Evolutionary conservation across 2,113 vertebrate genomes (phyloP).

Genomic region (Corythornis vintsioides): DNA sequence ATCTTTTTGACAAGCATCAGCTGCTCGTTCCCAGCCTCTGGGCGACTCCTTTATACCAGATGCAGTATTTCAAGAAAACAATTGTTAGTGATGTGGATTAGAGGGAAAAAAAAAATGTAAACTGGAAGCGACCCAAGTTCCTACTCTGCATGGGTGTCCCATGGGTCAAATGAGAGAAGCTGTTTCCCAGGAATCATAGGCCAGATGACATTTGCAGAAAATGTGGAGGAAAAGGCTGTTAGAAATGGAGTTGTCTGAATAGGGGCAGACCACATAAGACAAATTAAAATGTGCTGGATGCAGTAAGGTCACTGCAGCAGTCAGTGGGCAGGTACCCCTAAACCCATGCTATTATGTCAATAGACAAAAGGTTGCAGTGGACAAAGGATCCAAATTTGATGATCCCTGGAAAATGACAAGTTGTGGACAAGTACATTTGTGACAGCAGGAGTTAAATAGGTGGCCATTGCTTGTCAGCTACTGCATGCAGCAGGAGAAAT

Average conservation of each 20-base stretch:
- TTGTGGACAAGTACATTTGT: not conserved
- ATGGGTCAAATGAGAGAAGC: slow-evolving; percentile 59
- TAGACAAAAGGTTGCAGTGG: not conserved
- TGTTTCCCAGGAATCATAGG: slow-evolving; percentile 61
- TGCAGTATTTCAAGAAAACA: slow-evolving; percentile 60
- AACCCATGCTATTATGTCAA: not conserved
- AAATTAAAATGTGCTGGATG: slow-evolving; percentile 32
- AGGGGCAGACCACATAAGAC: not conserved
- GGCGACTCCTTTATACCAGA: slow-evolving; percentile 60
- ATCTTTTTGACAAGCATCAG: slow-evolving; percentile 68
- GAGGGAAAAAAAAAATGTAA: not conserved
- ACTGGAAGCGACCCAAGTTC: slow-evolving; percentile 41
- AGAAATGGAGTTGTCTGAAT: slow-evolving; percentile 15
- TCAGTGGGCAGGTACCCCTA: not conserved
- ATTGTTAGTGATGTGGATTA: slow-evolving; percentile 40
- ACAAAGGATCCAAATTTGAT: not conserved
- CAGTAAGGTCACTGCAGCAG: not conserved
- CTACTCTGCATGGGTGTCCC: slow-evolving; percentile 17
- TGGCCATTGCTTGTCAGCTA: not conserved
- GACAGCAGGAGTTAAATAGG: not conserved
- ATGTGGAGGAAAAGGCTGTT: slow-evolving; percentile 46
- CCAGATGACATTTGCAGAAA: slow-evolving; percentile 64
- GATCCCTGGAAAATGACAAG: not conserved
- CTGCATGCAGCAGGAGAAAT: not conserved
- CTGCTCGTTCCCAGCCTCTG: slow-evolving; percentile 57